A percentile compares a stretch with the other conserved stretches of the same genome.
Evolutionary conservation across 1,140 invertebrate genomes (phyloP).

Genomic region (Calycopis cecrops): DNA sequence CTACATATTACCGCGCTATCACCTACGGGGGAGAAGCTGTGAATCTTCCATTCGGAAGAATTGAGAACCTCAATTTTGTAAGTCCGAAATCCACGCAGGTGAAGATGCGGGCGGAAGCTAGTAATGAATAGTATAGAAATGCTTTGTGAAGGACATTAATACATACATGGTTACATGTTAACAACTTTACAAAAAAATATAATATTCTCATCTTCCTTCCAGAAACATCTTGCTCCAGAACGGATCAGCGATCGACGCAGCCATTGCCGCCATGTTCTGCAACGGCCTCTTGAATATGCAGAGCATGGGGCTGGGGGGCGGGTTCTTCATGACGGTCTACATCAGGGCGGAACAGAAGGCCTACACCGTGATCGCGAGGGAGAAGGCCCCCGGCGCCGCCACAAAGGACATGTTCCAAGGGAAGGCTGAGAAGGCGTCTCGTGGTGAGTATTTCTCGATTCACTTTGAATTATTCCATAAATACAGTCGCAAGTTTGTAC

Average conservation of each 20-base stretch:
- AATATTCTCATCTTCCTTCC: slow-evolving; percentile 23
- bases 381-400: slow-evolving; percentile 84
- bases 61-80: too few species aligned
- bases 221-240: slow-evolving; percentile 85
- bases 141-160: not conserved
- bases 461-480: not conserved
- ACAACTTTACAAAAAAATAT: too few species aligned
- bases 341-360: slow-evolving; percentile 77
- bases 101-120: not conserved
- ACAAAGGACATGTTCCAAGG: slow-evolving; percentile 82
- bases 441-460: slow-evolving; percentile 35
- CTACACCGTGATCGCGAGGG: slow-evolving; percentile 86
- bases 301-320: slow-evolving; percentile 92
- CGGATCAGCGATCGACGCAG: slow-evolving; percentile 92
- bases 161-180: too few species aligned
- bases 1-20: too few species aligned
- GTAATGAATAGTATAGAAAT: not conserved
- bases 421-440: slow-evolving; percentile 44
- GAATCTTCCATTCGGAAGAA: too few species aligned
- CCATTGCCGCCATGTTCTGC: slow-evolving; percentile 89
- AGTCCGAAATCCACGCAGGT: too few species aligned
- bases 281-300: slow-evolving; percentile 90
- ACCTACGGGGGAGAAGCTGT: too few species aligned
- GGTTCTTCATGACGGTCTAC: slow-evolving; percentile 90
- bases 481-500: too few species aligned